Conservation (phyloP, 2,888 invertebrate species). For the Choreutis nemorana region DNA sequence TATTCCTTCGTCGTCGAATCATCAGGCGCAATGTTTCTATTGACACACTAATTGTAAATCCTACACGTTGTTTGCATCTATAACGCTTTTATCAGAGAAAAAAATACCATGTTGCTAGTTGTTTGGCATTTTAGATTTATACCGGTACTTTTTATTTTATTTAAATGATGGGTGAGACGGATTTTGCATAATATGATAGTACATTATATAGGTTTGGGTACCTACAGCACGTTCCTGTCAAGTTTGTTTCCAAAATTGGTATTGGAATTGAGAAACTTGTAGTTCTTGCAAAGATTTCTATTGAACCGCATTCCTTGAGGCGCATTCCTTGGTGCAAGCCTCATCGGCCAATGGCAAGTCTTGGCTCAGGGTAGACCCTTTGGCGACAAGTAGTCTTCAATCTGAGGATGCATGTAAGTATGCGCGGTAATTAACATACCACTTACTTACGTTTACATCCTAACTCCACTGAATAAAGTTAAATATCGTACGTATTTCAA, state of each 20-base stretch:
- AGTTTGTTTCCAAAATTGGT: conserved; percentile 36
- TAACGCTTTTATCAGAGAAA: neutral
- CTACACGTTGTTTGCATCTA: neutral
- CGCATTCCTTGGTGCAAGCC: conserved; percentile 19
- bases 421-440: no score
- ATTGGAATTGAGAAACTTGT: conserved; percentile 50
- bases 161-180: neutral
- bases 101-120: neutral
- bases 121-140: neutral
- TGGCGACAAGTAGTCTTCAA: no score
- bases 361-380: neutral
- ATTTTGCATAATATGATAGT: no score
- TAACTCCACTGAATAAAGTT: no score
- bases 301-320: conserved; percentile 16
- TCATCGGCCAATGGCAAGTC: conserved; percentile 8
- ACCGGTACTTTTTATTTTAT: neutral
- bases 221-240: conserved; percentile 21
- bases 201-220: no score
- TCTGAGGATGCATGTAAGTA: no score
- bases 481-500: no score
- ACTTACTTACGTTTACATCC: no score
- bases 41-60: conserved; percentile 44
- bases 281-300: conserved; percentile 52
- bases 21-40: conserved; percentile 42
- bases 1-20: conserved; percentile 20